phyloP scores from a whole-genome alignment of 2,113 vertebrate genomes.

The Silurus meridionalis region DNA sequence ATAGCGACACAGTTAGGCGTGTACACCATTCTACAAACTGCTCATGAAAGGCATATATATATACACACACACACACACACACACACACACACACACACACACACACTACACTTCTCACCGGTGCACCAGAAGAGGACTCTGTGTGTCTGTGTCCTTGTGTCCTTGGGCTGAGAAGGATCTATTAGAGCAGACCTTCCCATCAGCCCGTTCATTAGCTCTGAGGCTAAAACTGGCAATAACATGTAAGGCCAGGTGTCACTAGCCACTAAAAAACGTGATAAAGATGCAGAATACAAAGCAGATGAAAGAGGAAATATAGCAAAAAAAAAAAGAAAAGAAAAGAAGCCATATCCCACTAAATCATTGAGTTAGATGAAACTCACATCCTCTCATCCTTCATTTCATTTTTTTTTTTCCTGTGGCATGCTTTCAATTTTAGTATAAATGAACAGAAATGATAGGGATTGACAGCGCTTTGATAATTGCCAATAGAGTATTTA shows the following conservation, averaged over 20 bases:
- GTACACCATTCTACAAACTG: slow-evolving; percentile 19
- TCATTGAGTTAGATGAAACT: not conserved
- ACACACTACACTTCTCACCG: not conserved
- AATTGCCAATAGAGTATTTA: not conserved
- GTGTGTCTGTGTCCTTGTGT: slow-evolving; percentile 22
- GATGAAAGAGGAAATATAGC: not conserved
- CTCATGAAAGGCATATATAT: slow-evolving; percentile 4
- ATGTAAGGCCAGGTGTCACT: slow-evolving; percentile 45
- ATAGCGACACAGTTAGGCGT: slow-evolving; percentile 11
- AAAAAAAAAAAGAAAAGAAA: not conserved
- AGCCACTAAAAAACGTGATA: slow-evolving; percentile 16
- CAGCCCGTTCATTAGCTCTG: slow-evolving; percentile 27
- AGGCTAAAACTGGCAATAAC: slow-evolving; percentile 31
- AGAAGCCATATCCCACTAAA: not conserved
- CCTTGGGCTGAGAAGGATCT: slow-evolving; percentile 36
- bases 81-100: not conserved
- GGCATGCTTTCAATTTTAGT: not conserved
- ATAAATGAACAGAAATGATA: slow-evolving; percentile 11
- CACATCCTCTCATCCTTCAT: not conserved
- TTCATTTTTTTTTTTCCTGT: not conserved
- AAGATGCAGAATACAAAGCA: slow-evolving; percentile 23
- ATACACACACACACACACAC: too few species aligned
- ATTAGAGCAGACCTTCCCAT: slow-evolving; percentile 41
- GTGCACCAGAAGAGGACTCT: slow-evolving; percentile 15
- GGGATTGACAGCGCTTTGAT: not conserved